phyloP scores from a whole-genome alignment of 2,888 invertebrate genomes.

The Sepiola atlantica region DNA sequence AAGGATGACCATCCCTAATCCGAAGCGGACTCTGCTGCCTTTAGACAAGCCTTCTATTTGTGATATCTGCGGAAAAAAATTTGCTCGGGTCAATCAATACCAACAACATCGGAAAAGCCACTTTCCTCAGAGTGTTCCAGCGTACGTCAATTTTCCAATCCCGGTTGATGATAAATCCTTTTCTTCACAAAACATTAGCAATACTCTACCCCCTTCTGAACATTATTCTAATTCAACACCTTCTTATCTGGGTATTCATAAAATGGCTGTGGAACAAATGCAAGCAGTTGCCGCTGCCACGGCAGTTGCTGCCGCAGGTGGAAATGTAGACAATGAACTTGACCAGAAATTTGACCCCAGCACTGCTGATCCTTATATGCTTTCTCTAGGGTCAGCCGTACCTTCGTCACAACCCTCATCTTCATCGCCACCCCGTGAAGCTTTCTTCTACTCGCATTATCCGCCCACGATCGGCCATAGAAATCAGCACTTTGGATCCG shows the following conservation, averaged over 20 bases:
- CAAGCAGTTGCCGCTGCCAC: constrained; percentile 23
- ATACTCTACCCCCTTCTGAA: background rate
- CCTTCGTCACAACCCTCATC: background rate
- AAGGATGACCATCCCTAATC: constrained; percentile 16
- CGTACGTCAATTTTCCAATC: background rate
- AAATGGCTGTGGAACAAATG: constrained; percentile 25
- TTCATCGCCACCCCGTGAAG: background rate
- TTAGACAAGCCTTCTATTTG: background rate
- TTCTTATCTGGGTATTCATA: constrained; percentile 18
- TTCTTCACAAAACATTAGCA: background rate
- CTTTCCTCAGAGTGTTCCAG: background rate
- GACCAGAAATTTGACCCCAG: background rate
- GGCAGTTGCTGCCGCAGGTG: background rate
- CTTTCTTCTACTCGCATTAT: background rate
- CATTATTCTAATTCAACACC: background rate
- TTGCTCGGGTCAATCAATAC: background rate
- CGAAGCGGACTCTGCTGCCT: background rate
- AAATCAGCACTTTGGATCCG: background rate
- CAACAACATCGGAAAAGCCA: constrained; percentile 23
- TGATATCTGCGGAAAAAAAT: constrained; percentile 44
- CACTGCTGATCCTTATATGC: background rate
- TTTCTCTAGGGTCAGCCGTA: background rate
- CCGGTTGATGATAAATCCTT: constrained; percentile 5
- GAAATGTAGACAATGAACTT: background rate
- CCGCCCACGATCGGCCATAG: background rate